A percentile compares a stretch with the other conserved stretches of the same genome.
phyloP scores from a whole-genome alignment of 2,888 invertebrate genomes.

The Tetanocera ferruginea region DNA sequence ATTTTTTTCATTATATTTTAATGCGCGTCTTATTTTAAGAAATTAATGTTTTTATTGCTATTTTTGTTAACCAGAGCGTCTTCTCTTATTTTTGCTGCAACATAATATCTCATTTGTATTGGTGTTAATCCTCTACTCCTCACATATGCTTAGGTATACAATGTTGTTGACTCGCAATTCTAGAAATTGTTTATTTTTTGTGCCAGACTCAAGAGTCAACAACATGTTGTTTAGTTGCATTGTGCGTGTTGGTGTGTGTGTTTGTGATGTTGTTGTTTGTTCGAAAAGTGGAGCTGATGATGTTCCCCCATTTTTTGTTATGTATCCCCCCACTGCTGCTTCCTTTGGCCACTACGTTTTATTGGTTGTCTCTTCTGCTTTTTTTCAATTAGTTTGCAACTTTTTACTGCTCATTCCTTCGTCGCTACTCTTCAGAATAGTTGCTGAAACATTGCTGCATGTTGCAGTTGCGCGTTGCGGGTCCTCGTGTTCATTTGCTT shows the following conservation, averaged over 20 bases:
- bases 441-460: conserved; percentile 11
- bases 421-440: not conserved
- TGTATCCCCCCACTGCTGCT: not conserved
- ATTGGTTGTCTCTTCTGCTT: not conserved
- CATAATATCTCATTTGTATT: too few relatives aligned
- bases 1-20: not conserved
- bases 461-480: conserved; percentile 37
- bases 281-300: not conserved
- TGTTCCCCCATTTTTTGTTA: not conserved
- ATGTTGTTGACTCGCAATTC: too few relatives aligned
- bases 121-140: too few relatives aligned
- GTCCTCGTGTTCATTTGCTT: conserved; percentile 40
- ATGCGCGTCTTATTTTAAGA: not conserved
- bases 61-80: too few relatives aligned
- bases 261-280: not conserved
- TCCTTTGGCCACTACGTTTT: not conserved
- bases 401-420: not conserved
- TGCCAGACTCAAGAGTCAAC: not conserved
- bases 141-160: too few relatives aligned
- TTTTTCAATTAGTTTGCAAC: not conserved
- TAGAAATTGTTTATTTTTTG: not conserved
- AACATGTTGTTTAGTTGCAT: not conserved
- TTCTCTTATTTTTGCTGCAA: too few relatives aligned
- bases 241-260: not conserved
- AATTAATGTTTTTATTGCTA: too few relatives aligned